Evolutionary conservation across 1,140 invertebrate species (phyloP).

Genomic region (Cydia pomonella): DNA sequence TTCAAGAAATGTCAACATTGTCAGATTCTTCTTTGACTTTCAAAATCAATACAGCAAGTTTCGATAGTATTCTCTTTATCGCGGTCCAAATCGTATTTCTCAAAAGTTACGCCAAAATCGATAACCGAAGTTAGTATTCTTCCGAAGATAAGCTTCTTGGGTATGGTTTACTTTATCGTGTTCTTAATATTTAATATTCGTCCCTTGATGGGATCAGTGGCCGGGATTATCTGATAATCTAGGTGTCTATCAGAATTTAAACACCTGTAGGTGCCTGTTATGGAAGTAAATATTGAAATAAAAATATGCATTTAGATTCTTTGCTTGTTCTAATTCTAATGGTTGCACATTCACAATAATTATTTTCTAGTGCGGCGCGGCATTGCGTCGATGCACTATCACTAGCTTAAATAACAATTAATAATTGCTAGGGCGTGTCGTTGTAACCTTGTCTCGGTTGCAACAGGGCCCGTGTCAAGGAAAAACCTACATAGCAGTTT

Average conservation of each 20-base stretch:
- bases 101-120: constrained; percentile 53
- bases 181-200: constrained; percentile 58
- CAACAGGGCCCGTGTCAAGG: constrained; percentile 78
- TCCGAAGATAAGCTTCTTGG: constrained; percentile 58
- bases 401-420: constrained; percentile 77
- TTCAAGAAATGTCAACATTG: constrained; percentile 36
- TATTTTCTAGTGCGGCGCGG: constrained; percentile 41
- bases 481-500: constrained; percentile 77
- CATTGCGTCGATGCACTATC: constrained; percentile 53
- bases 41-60: neutral
- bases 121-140: constrained; percentile 64
- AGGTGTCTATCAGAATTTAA: constrained; percentile 20
- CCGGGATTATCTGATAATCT: constrained; percentile 40
- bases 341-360: constrained; percentile 21
- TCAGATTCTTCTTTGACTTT: constrained; percentile 7
- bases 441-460: constrained; percentile 72
- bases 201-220: constrained; percentile 43
- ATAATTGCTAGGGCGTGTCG: constrained; percentile 77
- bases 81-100: constrained; percentile 46
- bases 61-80: constrained; percentile 45
- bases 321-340: constrained; percentile 20
- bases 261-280: neutral
- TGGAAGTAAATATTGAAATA: neutral
- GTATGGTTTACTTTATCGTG: constrained; percentile 53
- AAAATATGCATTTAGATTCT: neutral